phyloP scores from a whole-genome alignment of 23 tunicate genomes.

The Halocynthia roretzi region DNA sequence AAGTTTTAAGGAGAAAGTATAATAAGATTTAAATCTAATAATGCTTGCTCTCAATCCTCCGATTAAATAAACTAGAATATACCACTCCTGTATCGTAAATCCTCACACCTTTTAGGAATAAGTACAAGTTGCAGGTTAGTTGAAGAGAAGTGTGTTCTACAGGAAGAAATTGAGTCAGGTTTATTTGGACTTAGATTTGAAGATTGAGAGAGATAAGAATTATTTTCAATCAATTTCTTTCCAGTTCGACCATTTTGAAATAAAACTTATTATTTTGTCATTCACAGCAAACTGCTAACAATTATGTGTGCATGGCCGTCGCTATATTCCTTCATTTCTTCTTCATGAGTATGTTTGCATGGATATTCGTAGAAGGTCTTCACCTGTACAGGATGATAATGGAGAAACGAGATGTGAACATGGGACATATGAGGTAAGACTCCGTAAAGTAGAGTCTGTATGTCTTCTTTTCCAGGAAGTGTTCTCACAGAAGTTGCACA shows the following conservation, averaged over 20 bases:
- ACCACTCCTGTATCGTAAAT: not conserved
- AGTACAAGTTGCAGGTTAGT: too few relatives aligned
- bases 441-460: not conserved
- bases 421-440: constrained; percentile 57
- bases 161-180: too few relatives aligned
- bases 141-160: too few relatives aligned
- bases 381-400: constrained; percentile 81
- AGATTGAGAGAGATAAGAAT: too few relatives aligned
- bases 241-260: not conserved
- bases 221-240: too few relatives aligned
- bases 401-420: constrained; percentile 70
- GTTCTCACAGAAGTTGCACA: not conserved
- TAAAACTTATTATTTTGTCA: not conserved
- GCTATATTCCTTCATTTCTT: constrained; percentile 82
- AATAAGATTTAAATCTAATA: too few relatives aligned
- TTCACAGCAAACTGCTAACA: constrained; percentile 51
- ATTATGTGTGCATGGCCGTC: constrained; percentile 88
- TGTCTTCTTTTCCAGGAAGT: not conserved
- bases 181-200: too few relatives aligned
- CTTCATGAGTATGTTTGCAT: constrained; percentile 67
- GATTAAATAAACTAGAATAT: not conserved
- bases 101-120: not conserved
- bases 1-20: too few relatives aligned
- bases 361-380: constrained; percentile 78
- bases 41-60: too few relatives aligned